Percentiles rank a stretch among this genome's conserved stretches.
Evolutionary conservation across 1,140 invertebrate species (phyloP).

Genomic region (Caerostris extrusa): DNA sequence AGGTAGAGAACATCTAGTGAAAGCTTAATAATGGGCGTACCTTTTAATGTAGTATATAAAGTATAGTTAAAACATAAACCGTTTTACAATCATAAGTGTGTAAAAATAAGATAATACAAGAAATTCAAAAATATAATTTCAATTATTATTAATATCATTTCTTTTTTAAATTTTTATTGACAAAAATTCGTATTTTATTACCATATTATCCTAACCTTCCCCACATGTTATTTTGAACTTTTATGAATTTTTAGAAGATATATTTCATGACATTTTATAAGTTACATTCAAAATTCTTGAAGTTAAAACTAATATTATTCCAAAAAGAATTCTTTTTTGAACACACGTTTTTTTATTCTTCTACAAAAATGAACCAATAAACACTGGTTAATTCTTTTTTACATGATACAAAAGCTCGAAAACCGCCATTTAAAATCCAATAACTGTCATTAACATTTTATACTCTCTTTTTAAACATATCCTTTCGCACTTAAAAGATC

Average conservation of each 20-base stretch:
- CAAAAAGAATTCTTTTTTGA: neutral
- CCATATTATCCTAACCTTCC: too few species aligned
- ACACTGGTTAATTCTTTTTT: neutral
- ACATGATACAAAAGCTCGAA: neutral
- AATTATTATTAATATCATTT: too few species aligned
- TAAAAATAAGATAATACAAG: too few species aligned
- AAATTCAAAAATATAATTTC: too few species aligned
- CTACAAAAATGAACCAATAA: neutral
- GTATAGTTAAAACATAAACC: too few species aligned
- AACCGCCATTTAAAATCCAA: conserved; percentile 4
- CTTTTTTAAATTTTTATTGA: too few species aligned
- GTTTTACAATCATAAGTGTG: too few species aligned
- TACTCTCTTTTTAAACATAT: neutral
- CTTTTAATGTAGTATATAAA: too few species aligned
- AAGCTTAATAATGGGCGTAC: too few species aligned
- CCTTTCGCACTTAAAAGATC: conserved; percentile 18
- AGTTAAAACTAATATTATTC: neutral
- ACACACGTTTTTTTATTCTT: neutral
- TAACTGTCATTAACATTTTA: conserved; percentile 32
- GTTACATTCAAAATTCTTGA: neutral
- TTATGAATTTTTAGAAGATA: neutral
- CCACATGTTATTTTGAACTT: neutral
- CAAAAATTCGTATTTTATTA: too few species aligned
- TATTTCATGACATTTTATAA: neutral
- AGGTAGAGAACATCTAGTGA: too few species aligned